Percentiles rank a stretch among this genome's conserved stretches.
phyloP scores from a whole-genome alignment of 2,113 vertebrate species.

The Toxostoma redivivum region DNA sequence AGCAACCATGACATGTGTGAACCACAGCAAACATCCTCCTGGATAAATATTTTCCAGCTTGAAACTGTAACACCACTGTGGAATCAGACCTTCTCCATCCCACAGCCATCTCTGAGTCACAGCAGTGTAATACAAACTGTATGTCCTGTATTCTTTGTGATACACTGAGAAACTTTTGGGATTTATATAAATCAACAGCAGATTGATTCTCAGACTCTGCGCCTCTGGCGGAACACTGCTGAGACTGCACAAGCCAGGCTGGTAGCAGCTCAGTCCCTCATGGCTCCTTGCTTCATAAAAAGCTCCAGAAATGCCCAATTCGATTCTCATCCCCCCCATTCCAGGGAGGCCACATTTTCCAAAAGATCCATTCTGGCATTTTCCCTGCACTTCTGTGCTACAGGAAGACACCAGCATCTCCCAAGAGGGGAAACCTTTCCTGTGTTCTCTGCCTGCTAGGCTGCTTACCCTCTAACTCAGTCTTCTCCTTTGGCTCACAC shows the following conservation, averaged over 20 bases:
- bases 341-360: not conserved
- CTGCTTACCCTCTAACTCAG: not conserved
- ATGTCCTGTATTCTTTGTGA: not conserved
- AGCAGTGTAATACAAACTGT: not conserved
- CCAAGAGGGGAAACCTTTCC: not conserved
- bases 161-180: not conserved
- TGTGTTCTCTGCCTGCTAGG: not conserved
- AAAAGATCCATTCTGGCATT: not conserved
- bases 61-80: not conserved
- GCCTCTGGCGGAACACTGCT: not conserved
- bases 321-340: not conserved
- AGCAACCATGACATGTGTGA: not conserved
- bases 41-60: not conserved
- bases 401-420: not conserved
- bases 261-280: not conserved
- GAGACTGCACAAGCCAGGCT: not conserved
- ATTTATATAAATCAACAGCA: not conserved
- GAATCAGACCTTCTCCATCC: not conserved
- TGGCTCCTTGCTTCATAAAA: not conserved
- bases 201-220: not conserved
- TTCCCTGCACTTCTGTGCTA: not conserved
- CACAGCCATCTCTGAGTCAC: not conserved
- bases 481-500: not conserved
- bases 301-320: not conserved
- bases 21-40: not conserved